Conservation (phyloP, 1,140 invertebrate species). For the Penaeus japonicus region DNA sequence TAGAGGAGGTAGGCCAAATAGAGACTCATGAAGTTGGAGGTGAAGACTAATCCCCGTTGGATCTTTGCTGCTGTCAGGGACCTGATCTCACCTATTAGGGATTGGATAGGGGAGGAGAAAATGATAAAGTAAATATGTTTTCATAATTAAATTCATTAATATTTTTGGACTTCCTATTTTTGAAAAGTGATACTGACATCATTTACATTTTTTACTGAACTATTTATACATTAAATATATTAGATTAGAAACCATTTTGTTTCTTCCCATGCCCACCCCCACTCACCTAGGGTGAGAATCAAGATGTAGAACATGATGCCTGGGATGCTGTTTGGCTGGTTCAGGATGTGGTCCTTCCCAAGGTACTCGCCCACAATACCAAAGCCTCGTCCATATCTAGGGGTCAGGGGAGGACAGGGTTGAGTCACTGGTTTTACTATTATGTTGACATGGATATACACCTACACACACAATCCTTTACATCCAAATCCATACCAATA, state of each 20-base stretch:
- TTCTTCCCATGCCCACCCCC: background rate
- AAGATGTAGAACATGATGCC: slow-evolving; percentile 26
- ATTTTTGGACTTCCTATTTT: no score
- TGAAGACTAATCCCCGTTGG: background rate
- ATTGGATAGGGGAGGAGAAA: background rate
- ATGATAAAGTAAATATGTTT: background rate
- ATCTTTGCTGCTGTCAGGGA: slow-evolving; percentile 4
- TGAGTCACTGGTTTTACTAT: background rate
- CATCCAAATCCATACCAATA: background rate
- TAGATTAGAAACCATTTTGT: no score
- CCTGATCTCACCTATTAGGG: slow-evolving; percentile 9
- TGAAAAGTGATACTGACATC: background rate
- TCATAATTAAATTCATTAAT: background rate
- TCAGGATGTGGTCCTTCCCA: slow-evolving; percentile 23
- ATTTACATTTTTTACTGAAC: no score
- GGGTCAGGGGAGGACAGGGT: background rate
- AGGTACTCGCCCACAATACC: slow-evolving; percentile 15
- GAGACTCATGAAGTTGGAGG: slow-evolving; percentile 40
- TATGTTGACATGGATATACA: background rate
- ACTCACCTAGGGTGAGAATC: slow-evolving; percentile 18
- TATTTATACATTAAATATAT: no score
- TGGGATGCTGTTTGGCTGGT: slow-evolving; percentile 33
- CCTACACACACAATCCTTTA: background rate
- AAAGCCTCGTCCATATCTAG: slow-evolving; percentile 27
- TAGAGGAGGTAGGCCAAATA: slow-evolving; percentile 45